These are phyloP conservation scores for Rutpela maculata DNA, from an alignment of 2,888 invertebrate genomes.

Conservation along the genomic window DNA sequence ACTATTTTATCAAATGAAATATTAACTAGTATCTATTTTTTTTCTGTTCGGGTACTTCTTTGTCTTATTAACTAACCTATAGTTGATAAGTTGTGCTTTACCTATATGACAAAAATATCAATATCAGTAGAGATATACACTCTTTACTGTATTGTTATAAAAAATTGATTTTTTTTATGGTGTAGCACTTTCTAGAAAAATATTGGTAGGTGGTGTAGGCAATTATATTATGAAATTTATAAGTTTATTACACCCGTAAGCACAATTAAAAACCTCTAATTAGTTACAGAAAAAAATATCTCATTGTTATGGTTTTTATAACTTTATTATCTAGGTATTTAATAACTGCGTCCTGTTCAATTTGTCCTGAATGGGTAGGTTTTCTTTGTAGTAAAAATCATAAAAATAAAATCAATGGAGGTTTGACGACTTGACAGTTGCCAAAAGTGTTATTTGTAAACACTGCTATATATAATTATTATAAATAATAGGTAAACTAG, in stretches of 20 bases:
- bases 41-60: too few species aligned
- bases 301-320: constrained; percentile 9
- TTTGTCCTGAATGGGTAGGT: neutral
- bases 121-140: too few species aligned
- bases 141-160: neutral
- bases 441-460: constrained; percentile 28
- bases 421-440: constrained; percentile 11
- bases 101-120: too few species aligned
- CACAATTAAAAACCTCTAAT: neutral
- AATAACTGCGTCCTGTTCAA: neutral
- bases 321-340: neutral
- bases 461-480: constrained; percentile 1
- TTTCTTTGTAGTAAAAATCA: neutral
- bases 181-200: neutral
- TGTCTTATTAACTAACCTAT: too few species aligned
- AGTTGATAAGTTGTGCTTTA: too few species aligned
- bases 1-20: too few species aligned
- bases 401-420: constrained; percentile 3
- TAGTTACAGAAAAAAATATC: constrained; percentile 26
- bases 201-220: neutral
- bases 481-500: neutral
- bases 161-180: constrained; percentile 21
- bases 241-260: neutral
- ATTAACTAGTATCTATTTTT: too few species aligned
- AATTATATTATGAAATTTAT: constrained; percentile 14